Conservation (phyloP, 2,797 vertebrate genomes). For the Helicolenus hilgendorfi region DNA sequence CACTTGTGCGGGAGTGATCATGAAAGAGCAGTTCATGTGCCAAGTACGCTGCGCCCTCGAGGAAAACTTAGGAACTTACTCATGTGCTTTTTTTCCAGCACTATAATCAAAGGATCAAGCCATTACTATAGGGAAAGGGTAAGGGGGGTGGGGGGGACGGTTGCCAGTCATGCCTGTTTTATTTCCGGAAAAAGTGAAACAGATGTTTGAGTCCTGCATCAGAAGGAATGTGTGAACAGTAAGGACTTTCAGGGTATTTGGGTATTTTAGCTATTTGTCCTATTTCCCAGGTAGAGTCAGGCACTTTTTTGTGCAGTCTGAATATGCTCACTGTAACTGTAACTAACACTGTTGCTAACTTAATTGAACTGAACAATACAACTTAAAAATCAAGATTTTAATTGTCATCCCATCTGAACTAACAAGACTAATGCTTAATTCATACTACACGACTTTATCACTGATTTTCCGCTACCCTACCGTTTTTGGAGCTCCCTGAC, state of each 20-base stretch:
- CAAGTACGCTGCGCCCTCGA: slow-evolving; percentile 36
- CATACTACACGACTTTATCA: rapidly evolving
- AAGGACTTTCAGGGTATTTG: background rate
- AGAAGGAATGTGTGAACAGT: slow-evolving; percentile 45
- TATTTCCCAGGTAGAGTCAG: background rate
- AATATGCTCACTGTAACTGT: background rate
- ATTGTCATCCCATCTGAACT: background rate
- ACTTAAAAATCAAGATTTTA: rapidly evolving
- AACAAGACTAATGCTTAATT: background rate
- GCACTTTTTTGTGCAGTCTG: background rate
- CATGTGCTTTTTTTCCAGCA: slow-evolving; percentile 34
- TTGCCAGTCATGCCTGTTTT: slow-evolving; percentile 52
- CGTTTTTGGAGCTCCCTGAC: too few species aligned
- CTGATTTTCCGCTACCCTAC: too few species aligned
- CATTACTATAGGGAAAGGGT: slow-evolving; percentile 32
- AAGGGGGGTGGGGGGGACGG: background rate
- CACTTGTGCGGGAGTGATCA: slow-evolving; percentile 33
- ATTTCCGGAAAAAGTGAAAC: slow-evolving; percentile 64
- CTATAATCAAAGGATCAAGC: slow-evolving; percentile 71
- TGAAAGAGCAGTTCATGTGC: slow-evolving; percentile 49
- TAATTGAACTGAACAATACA: background rate
- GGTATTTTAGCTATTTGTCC: background rate
- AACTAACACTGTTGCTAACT: background rate
- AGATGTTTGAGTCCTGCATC: slow-evolving; percentile 62
- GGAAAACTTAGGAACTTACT: slow-evolving; percentile 32